These are phyloP conservation scores for Glossophaga mutica DNA, from an alignment of 2,797 vertebrate species.

Conservation along the genomic window DNA sequence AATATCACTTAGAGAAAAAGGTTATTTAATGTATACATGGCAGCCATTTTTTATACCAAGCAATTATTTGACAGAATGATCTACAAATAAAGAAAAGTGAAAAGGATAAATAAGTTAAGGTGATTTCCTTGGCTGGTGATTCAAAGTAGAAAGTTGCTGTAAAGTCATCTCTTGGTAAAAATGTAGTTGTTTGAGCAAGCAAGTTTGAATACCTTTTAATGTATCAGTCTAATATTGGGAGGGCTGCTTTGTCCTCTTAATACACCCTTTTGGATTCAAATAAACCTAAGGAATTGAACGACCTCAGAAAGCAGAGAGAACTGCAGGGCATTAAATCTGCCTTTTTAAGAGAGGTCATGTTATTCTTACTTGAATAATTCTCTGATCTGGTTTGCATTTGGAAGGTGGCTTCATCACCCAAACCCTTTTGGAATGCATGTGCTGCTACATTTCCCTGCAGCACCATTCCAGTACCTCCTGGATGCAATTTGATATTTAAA, in stretches of 20 bases:
- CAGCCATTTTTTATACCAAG: background rate
- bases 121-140: background rate
- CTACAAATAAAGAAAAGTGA: slow-evolving; percentile 4
- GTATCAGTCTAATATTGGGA: slow-evolving; percentile 21
- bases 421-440: background rate
- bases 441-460: background rate
- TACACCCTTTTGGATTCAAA: slow-evolving; percentile 28
- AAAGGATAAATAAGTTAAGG: background rate
- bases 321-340: background rate
- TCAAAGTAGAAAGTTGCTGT: background rate
- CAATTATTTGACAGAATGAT: background rate
- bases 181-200: slow-evolving; percentile 24
- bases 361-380: background rate
- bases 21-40: background rate
- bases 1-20: background rate
- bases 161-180: slow-evolving; percentile 58
- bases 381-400: background rate
- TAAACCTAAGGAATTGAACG: slow-evolving; percentile 19
- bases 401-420: background rate
- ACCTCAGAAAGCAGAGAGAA: background rate
- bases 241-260: slow-evolving; percentile 19
- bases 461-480: background rate
- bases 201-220: background rate
- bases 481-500: background rate
- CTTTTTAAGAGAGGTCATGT: background rate